Evolutionary conservation across 1,140 invertebrate genomes (phyloP), one percentile per base, ranked within the genome.

Genomic region (Atta cephalotes): DNA sequence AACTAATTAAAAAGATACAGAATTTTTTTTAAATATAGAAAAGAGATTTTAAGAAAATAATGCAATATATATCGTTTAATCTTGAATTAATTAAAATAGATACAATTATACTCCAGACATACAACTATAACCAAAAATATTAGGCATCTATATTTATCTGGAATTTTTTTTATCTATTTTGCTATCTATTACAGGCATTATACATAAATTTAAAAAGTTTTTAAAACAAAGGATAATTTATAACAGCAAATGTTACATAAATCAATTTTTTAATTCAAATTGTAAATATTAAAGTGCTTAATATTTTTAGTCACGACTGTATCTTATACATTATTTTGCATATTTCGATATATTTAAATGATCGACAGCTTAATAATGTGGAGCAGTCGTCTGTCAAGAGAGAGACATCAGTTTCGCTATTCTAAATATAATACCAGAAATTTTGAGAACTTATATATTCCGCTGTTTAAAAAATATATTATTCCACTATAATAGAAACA

Each of bases 11-110:
- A 51, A 51, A 21, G 6, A 60, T 25, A 16, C n/a, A 31, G 25
- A 16, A 56, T 21, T 2, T 35, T 74, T 39, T 16, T 14, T 35
- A 39, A 39, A 16, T 14, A 14, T 3, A 35, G 5, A 21, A 58
- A 35, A 39, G 5, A 35, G 7, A 25, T 76, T 58, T 35, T 72
- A 14, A 56, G 1, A 25, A 58, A 60, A 10, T 60, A 25, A 25
- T 10, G 6, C n/a, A 35, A 76, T 21, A 10, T 28, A 49, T 71
- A 51, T 0, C 1, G 28, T 14, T n/a, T 72, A 58, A 39, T 21
- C 2, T 74, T 60, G n/a, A 60, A 21, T 74, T 74, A 35, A 35
- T 56, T 60, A 39, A 35, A 74, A 45, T n/a, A 49, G 4, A 51
- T 39, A 39, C 70, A 58, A 18, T 72, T 28, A 56, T 72, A 56